A percentile compares a stretch with the other conserved stretches of the same genome.
Conservation (phyloP, 2,113 vertebrate genomes). For the Elephantulus edwardii region DNA sequence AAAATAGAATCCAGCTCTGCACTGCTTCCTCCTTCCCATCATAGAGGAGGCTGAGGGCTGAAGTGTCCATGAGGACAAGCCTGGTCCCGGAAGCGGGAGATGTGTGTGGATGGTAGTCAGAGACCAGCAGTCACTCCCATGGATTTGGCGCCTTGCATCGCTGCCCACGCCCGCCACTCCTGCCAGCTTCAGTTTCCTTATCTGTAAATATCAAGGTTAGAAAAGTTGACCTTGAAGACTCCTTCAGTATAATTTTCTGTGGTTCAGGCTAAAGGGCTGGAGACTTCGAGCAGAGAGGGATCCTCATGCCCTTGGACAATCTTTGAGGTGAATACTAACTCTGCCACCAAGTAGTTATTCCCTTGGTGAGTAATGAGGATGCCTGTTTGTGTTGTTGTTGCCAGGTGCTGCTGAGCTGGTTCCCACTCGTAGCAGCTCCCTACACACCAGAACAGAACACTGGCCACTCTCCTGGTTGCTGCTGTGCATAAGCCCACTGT, state of each 20-base stretch:
- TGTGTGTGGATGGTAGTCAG: neutral
- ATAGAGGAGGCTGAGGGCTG: neutral
- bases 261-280: neutral
- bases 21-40: neutral
- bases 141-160: neutral
- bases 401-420: neutral
- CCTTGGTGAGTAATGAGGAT: conserved; percentile 30
- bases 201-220: neutral
- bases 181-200: neutral
- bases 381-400: neutral
- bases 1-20: conserved; percentile 24
- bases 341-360: neutral
- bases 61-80: neutral
- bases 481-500: neutral
- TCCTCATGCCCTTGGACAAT: neutral
- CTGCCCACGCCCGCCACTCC: neutral
- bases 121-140: neutral
- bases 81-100: neutral
- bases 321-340: neutral
- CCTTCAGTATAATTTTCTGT: neutral
- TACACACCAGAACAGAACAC: neutral
- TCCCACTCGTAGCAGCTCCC: no score
- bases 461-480: no score
- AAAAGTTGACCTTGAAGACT: neutral
- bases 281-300: no score